Percentiles rank a stretch among this genome's conserved stretches.
Evolutionary conservation across 2,888 invertebrate species (phyloP).

Genomic region (Dermolepida albohirtum): DNA sequence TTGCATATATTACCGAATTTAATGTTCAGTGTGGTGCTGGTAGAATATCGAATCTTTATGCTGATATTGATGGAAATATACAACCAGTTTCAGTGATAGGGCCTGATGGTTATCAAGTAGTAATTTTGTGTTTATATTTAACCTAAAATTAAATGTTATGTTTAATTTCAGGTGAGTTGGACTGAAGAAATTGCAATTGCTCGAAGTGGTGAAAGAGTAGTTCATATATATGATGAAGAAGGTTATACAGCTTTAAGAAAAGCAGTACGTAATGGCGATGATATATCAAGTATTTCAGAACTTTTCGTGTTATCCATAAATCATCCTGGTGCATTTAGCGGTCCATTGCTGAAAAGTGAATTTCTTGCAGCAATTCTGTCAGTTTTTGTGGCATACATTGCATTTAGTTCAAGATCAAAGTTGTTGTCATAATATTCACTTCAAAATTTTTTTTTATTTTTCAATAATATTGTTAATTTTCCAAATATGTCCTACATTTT

Average conservation of each 20-base stretch:
- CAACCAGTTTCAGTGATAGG: constrained; percentile 84
- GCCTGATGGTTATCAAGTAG: constrained; percentile 87
- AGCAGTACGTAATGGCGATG: constrained; percentile 80
- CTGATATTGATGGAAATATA: constrained; percentile 88
- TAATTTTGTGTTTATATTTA: too few relatives aligned
- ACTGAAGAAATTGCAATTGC: constrained; percentile 88
- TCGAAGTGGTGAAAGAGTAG: constrained; percentile 81
- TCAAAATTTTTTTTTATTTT: too few relatives aligned
- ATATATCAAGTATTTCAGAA: constrained; percentile 74
- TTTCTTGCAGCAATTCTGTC: constrained; percentile 85
- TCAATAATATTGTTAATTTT: too few relatives aligned
- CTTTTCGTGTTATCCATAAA: constrained; percentile 78
- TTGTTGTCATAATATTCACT: constrained; percentile 72
- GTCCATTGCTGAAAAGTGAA: constrained; percentile 94
- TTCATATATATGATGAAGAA: constrained; percentile 92
- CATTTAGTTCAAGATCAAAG: constrained; percentile 85
- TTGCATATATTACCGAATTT: constrained; percentile 94
- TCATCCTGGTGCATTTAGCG: constrained; percentile 86
- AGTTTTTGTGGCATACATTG: constrained; percentile 85
- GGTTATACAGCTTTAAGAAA: constrained; percentile 89
- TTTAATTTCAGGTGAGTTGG: constrained; percentile 84
- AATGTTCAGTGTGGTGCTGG: constrained; percentile 82
- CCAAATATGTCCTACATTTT: too few relatives aligned
- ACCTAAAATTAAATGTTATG: too few relatives aligned
- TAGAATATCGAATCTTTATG: constrained; percentile 79